Percentiles rank a stretch among this genome's conserved stretches.
Evolutionary conservation across 1,140 invertebrate species (phyloP).

Genomic region (Pteromalus puparum): DNA sequence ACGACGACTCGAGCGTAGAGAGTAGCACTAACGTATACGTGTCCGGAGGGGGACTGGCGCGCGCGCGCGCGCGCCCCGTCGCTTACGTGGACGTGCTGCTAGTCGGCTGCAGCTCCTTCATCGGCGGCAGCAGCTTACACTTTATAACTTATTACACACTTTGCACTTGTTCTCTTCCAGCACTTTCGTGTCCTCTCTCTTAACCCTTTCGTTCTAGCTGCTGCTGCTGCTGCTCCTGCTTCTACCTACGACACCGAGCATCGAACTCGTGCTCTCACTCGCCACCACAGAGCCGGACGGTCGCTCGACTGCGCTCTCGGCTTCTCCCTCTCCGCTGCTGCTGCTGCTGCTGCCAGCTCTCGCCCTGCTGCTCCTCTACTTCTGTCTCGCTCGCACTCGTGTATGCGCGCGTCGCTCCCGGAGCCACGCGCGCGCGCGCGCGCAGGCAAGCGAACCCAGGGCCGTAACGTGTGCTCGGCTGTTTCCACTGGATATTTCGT

Average conservation of each 20-base stretch:
- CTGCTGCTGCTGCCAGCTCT: not conserved
- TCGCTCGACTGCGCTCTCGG: conserved; percentile 72
- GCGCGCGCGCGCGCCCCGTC: conserved; percentile 1
- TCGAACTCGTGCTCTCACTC: conserved; percentile 63
- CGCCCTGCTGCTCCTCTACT: conserved; percentile 42
- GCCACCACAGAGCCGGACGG: conserved; percentile 65
- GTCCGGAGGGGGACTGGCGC: not conserved
- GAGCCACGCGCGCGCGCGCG: not conserved
- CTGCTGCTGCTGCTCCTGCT: conserved; percentile 29
- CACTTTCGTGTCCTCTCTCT: not conserved
- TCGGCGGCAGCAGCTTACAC: conserved; percentile 25
- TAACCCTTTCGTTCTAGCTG: not conserved
- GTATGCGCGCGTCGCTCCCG: conserved; percentile 29
- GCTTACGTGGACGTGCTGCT: conserved; percentile 1
- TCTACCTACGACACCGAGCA: conserved; percentile 70
- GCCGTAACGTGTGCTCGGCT: not conserved
- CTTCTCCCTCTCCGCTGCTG: conserved; percentile 59
- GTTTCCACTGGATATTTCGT: not conserved
- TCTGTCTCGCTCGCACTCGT: conserved; percentile 48
- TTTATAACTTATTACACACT: too few species aligned
- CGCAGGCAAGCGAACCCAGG: not conserved
- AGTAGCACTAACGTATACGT: too few species aligned
- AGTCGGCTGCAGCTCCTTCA: not conserved
- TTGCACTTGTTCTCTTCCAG: conserved; percentile 32
- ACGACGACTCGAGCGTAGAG: not conserved